Conservation (phyloP, 1,140 invertebrate species). For the Lucilia sericata region DNA sequence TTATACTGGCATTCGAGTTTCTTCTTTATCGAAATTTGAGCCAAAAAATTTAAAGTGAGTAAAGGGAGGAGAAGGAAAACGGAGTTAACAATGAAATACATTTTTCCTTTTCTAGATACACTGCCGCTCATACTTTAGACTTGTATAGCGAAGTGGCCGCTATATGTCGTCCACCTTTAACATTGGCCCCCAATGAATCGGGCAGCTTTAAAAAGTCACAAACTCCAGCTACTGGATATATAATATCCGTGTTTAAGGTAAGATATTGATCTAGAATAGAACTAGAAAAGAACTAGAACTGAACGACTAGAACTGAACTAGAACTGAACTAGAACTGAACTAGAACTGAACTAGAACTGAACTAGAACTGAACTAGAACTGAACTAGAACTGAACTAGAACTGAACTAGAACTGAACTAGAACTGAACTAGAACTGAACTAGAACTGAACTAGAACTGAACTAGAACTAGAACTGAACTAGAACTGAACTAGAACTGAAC, state of each 20-base stretch:
- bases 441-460: no score
- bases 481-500: no score
- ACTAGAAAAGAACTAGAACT: background rate
- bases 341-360: no score
- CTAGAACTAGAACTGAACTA: no score
- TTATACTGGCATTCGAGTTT: conserved; percentile 84
- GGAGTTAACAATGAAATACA: background rate
- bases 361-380: no score
- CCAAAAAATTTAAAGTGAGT: conserved; percentile 72
- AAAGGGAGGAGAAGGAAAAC: background rate
- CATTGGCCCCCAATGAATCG: conserved; percentile 76
- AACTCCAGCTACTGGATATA: conserved; percentile 85
- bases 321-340: background rate
- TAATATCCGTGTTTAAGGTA: conserved; percentile 91
- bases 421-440: no score
- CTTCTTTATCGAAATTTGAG: conserved; percentile 85
- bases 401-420: no score
- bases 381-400: no score
- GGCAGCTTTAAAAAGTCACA: conserved; percentile 79
- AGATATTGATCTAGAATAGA: background rate
- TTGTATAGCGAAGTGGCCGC: conserved; percentile 90
- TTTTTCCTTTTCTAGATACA: conserved; percentile 71
- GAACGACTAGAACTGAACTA: conserved; percentile 43
- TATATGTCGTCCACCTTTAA: conserved; percentile 83
- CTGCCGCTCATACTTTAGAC: conserved; percentile 86